Base-by-base conservation (phyloP, 2,797 vertebrate species). In the Dipus sagitta region DNA sequence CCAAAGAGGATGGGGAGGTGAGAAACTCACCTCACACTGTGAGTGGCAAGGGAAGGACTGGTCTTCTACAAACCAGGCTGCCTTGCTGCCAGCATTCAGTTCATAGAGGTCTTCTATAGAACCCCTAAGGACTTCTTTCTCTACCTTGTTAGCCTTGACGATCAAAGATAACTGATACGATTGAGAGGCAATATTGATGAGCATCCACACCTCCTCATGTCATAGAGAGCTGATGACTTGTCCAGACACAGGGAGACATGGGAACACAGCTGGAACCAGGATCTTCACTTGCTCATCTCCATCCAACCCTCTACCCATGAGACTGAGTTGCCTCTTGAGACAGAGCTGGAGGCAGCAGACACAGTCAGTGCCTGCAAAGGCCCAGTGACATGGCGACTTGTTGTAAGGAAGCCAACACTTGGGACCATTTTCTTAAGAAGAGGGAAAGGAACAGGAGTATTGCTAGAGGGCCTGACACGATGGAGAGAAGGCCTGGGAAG, bases 171-270 rank as follows among this genome's bases (percentile, higher is more conserved):
- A 80, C 14, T 2, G 12, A 21, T 26, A 21, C 20, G 12, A 26
- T 32, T 58, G 24, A 52, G 32, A 75, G 8, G 32, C 10, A 15
- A 1, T 11, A 65, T 2, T 74, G 26, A 67, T 68, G 60, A 38
- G 14, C 17, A 32, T 0, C 0, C 14, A 11, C 1, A 13, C 20
- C 38, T 42, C 58, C 72, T 83, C 3, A 0, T 30, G 32, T 15
- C 65, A 70, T 14, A 88, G 38, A 71, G 6, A 62, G 21, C 28
- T 34, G 32, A 32, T 13, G 65, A 32, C 58, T 54, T 28, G 9
- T 2, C 26, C 15, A 3, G 68, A 18, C 7, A 86, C 76, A 52
- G n/a, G 24, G 60, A 14, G 38, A 30, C 17, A 8, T 20, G 14
- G 38, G 20, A 65, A 80, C 30, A 52, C n/a, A 52, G 60, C 52